Base-by-base conservation (phyloP, 1,140 invertebrate genomes). In the Melitaea cinxia region DNA sequence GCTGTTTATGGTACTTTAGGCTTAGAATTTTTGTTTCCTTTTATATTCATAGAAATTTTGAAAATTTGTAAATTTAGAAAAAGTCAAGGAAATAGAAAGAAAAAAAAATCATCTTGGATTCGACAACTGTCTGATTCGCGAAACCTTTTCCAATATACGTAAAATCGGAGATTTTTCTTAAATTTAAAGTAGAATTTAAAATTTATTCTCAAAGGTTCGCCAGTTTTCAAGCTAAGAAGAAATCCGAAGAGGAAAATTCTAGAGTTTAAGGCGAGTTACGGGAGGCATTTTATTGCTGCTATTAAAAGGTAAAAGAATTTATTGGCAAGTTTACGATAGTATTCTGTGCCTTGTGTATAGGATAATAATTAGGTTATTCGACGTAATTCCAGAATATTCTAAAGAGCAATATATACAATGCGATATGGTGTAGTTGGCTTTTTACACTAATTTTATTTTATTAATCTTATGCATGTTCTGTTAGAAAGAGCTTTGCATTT, bases 251-350 rank as follows among this genome's bases (percentile, higher is more conserved):
- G 37, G 33, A 50, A 54, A 59, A n/a, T 45, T 58, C 54, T 30
- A 57, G 15, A 57, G 33, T 37, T 65, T 49, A 65, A 65, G 59
- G 63, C 23, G 14, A 15, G 53, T 33, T 14, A 6, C 28, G 30
- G 50, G 50, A 50, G 37, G 19, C 61, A 56, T 56, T 64, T 64
- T 56, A 56, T 56, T 64, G 50, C 24, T 17, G 37, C 37, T 42
- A 14, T 42, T 15, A 17, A 42, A 42, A 42, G 15, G 2, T 17
- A 42, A 17, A 17, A 42, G 15, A 17, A 42, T 42, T 42, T 42
- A 42, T 42, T 9, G 37, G 14, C 9, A 42, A 42, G 9, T 6
- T 15, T 7, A 42, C 37, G 12, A 42, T 17, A 19, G 14, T 42
- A n/a, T 14, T 37, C 14, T 37, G 35, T n/a, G n/a, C n/a, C n/a